phyloP scores from a whole-genome alignment of 2,888 invertebrate species.

The Ellobium chinense region DNA sequence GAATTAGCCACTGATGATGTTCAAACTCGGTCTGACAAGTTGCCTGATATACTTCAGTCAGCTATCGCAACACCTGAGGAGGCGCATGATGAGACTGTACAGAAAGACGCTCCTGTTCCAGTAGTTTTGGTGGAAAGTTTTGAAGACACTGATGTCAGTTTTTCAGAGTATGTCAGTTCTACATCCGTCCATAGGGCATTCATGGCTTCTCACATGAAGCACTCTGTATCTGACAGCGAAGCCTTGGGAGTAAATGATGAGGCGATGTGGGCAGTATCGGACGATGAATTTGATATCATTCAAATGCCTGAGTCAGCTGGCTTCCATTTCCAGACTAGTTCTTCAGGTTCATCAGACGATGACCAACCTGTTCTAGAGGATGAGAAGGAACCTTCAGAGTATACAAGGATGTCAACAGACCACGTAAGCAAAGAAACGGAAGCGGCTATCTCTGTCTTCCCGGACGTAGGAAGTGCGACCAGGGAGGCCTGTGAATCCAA shows the following conservation, averaged over 20 bases:
- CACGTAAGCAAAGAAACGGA: not conserved
- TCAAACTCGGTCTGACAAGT: too few species aligned
- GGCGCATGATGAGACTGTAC: too few species aligned
- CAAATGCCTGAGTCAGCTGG: slow-evolving; percentile 2
- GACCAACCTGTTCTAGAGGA: not conserved
- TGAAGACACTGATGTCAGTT: not conserved
- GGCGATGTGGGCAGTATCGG: slow-evolving; percentile 37
- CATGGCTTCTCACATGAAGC: not conserved
- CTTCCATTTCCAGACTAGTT: not conserved
- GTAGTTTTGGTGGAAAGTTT: not conserved
- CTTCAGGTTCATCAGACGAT: not conserved
- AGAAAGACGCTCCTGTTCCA: not conserved
- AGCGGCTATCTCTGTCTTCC: too few species aligned
- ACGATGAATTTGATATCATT: slow-evolving; percentile 46
- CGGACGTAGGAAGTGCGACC: not conserved
- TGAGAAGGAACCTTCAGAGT: not conserved
- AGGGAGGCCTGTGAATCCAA: not conserved
- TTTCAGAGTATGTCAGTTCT: not conserved
- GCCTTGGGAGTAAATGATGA: not conserved
- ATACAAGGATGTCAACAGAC: not conserved
- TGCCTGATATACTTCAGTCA: too few species aligned
- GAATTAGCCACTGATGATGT: too few species aligned
- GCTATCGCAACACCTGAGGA: too few species aligned
- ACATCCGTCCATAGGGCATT: too few species aligned
- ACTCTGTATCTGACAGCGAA: not conserved